These are phyloP conservation scores for Euschistus heros DNA, from an alignment of 1,140 invertebrate species.

Conservation along the genomic window DNA sequence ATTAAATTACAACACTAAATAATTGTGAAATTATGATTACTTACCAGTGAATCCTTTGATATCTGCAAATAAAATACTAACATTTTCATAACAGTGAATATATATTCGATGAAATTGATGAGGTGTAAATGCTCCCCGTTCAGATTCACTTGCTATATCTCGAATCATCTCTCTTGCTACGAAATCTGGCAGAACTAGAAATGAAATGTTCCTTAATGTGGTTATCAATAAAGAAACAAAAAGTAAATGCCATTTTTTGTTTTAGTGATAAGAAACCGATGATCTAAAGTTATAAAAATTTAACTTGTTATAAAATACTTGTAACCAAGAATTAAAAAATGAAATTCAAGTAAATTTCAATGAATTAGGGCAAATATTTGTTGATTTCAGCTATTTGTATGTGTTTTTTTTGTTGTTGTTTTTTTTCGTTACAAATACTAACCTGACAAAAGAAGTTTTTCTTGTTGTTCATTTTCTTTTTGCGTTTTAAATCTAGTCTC, in stretches of 20 bases:
- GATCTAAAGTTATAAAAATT: too few relatives aligned
- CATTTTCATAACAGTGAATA: constrained; percentile 91
- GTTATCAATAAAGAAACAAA: too few relatives aligned
- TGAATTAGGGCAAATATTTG: too few relatives aligned
- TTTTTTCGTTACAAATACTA: too few relatives aligned
- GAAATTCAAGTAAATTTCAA: too few relatives aligned
- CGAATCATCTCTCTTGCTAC: constrained; percentile 88
- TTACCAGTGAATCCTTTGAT: constrained; percentile 94
- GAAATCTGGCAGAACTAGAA: constrained; percentile 85
- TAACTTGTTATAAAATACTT: too few relatives aligned
- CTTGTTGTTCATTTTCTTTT: constrained; percentile 89
- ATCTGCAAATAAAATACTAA: constrained; percentile 96
- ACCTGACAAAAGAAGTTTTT: constrained; percentile 80
- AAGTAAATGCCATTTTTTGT: too few relatives aligned
- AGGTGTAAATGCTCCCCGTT: constrained; percentile 56
- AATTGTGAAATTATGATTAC: not conserved
- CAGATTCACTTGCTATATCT: constrained; percentile 69
- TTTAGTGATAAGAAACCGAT: too few relatives aligned
- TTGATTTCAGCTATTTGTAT: too few relatives aligned
- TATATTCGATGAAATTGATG: constrained; percentile 96
- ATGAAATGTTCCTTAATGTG: not conserved
- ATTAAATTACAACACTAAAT: not conserved
- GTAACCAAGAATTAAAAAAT: too few relatives aligned
- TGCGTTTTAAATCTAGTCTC: constrained; percentile 88
- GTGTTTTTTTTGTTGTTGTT: too few relatives aligned